Evolutionary conservation across 2,888 invertebrate species (phyloP), one percentile per base, ranked within the genome.

Genomic region (Cyclophora punctaria): DNA sequence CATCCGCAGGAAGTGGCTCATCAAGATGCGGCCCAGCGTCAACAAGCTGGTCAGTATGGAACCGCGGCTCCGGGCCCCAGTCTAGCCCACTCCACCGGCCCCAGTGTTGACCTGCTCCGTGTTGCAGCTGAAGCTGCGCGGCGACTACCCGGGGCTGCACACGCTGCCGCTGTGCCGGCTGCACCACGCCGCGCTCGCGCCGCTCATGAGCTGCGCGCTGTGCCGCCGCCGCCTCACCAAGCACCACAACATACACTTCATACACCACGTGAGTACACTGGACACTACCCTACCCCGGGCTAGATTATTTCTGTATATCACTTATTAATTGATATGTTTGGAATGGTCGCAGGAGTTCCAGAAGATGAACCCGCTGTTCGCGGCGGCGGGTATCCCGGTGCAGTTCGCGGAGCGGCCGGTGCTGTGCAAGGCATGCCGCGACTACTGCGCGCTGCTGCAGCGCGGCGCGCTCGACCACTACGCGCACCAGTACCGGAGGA

Each of bases 391-490:
- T 2, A 89, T 96, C 48, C 95, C 95, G 0, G 92, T 94, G 7
- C 85, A 88, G 64, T 84, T 96, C 65, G 75, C 83, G 2, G 91
- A 92, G 63, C 92, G 93, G 53, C 92, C 93, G 0, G 94, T 94
- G 48, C 92, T 96, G 44, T 96, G 96, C 81, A 96, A 95, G 81
- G 80, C 93, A 34, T 96, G 96, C 67, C 92, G 94, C 51, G 93
- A 94, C 77, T 96, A 94, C 80, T 93, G 93, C 62, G 91, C 93
- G 55, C 76, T 95, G 48, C 86, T 94, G 52, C 89, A 93, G 64
- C 93, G 94, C 54, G 92, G 91, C 0, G 90, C 90, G 54, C 89
- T 83, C 75, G 90, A 79, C 68, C 75, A 67, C 3, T 93, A 93
- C 67, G 91, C 90, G 48, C 78, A 77, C 50, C 67, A 65, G 0